phyloP scores from a whole-genome alignment of 2,113 vertebrate species.

The Podarcis muralis region DNA sequence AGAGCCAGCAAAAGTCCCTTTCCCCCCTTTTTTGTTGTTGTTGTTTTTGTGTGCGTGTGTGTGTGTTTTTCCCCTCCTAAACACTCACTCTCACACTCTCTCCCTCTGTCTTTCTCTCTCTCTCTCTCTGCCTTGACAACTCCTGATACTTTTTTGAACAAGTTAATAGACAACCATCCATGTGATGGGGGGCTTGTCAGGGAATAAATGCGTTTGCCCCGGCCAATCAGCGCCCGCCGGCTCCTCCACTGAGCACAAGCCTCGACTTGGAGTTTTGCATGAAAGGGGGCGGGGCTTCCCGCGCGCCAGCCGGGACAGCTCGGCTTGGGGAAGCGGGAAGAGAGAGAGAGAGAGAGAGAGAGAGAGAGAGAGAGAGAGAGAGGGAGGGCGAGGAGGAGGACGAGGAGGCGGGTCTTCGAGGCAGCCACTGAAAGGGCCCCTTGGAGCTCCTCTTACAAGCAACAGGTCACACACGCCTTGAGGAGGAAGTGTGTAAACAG shows the following conservation, averaged over 20 bases:
- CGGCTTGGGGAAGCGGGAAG: slow-evolving; percentile 64
- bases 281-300: slow-evolving; percentile 86
- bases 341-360: slow-evolving; percentile 25
- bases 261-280: slow-evolving; percentile 87
- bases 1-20: slow-evolving; percentile 92
- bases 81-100: slow-evolving; percentile 30
- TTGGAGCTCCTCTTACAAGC: slow-evolving; percentile 81
- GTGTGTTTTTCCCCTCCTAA: slow-evolving; percentile 23
- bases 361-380: neutral
- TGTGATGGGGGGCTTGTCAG: slow-evolving; percentile 96
- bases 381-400: neutral
- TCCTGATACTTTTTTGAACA: slow-evolving; percentile 99
- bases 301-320: slow-evolving; percentile 66
- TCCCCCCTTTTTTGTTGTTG: slow-evolving; percentile 52
- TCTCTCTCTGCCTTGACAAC: slow-evolving; percentile 94
- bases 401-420: slow-evolving; percentile 69
- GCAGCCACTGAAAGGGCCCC: slow-evolving; percentile 81
- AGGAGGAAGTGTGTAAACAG: slow-evolving; percentile 80
- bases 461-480: slow-evolving; percentile 81
- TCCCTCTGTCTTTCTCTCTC: slow-evolving; percentile 16
- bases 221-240: slow-evolving; percentile 92
- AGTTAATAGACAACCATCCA: slow-evolving; percentile 99
- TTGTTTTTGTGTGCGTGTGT: neutral
- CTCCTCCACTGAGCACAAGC: slow-evolving; percentile 79
- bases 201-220: slow-evolving; percentile 94